Conservation (phyloP, 2,797 vertebrate species). For the Sebastes minor region DNA sequence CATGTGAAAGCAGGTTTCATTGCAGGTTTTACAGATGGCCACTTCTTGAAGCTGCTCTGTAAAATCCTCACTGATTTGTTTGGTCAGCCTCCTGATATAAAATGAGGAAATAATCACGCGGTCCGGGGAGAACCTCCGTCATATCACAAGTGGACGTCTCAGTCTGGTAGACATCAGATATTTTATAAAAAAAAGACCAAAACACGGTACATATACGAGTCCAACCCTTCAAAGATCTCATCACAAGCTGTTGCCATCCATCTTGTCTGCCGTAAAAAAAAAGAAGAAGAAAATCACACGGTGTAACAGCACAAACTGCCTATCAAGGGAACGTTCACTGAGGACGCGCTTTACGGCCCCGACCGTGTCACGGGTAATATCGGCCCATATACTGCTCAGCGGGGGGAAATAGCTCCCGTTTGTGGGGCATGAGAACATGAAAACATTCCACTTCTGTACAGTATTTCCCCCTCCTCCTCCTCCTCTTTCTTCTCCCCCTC, state of each 20-base stretch:
- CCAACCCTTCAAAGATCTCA: slow-evolving; percentile 47
- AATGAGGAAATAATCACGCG: background rate
- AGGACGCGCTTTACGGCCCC: slow-evolving; percentile 46
- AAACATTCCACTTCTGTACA: slow-evolving; percentile 64
- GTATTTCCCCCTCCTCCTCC: background rate
- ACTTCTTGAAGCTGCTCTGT: slow-evolving; percentile 21
- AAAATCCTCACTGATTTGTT: slow-evolving; percentile 29
- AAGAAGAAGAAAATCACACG: slow-evolving; percentile 33
- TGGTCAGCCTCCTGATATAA: background rate
- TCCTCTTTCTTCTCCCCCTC: background rate
- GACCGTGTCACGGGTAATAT: slow-evolving; percentile 63
- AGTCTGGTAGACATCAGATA: background rate
- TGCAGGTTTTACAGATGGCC: slow-evolving; percentile 37
- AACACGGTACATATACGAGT: background rate
- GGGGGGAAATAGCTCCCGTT: slow-evolving; percentile 61
- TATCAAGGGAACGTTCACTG: slow-evolving; percentile 39
- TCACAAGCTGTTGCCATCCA: slow-evolving; percentile 57
- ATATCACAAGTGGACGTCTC: slow-evolving; percentile 5
- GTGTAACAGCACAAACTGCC: slow-evolving; percentile 47
- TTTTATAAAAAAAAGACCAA: slow-evolving; percentile 21
- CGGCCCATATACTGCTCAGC: slow-evolving; percentile 54
- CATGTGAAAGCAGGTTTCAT: slow-evolving; percentile 20
- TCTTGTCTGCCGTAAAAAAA: slow-evolving; percentile 45
- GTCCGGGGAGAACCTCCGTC: background rate
- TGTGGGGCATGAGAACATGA: slow-evolving; percentile 61